These are phyloP conservation scores for Limulus polyphemus DNA, from an alignment of 2,888 invertebrate genomes.

Conservation along the genomic window DNA sequence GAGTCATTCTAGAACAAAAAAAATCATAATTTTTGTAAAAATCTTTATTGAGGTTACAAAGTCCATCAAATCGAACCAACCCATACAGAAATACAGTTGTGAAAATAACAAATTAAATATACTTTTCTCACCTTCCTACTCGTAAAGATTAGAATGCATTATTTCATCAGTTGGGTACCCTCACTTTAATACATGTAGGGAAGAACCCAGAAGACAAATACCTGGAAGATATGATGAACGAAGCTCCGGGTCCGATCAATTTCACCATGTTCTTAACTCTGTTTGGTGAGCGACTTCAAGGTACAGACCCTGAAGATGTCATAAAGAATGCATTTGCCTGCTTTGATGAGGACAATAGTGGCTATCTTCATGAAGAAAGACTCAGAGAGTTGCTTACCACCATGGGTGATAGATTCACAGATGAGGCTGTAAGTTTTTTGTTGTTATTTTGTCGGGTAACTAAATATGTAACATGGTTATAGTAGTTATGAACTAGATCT, in stretches of 20 bases:
- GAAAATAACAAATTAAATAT: too few relatives aligned
- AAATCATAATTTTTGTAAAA: too few relatives aligned
- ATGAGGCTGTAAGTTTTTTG: slow-evolving; percentile 66
- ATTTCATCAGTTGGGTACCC: too few relatives aligned
- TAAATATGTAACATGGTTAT: too few relatives aligned
- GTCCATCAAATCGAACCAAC: too few relatives aligned
- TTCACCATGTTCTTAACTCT: slow-evolving; percentile 99
- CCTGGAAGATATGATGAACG: slow-evolving; percentile 95
- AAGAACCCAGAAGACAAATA: slow-evolving; percentile 94
- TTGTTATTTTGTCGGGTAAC: too few relatives aligned
- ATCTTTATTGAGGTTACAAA: too few relatives aligned
- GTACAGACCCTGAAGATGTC: slow-evolving; percentile 97
- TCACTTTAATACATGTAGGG: slow-evolving; percentile 43
- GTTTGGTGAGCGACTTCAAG: slow-evolving; percentile 94
- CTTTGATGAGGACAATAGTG: slow-evolving; percentile 93
- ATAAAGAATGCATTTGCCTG: slow-evolving; percentile 99
- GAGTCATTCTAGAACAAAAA: too few relatives aligned
- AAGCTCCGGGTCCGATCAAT: slow-evolving; percentile 96
- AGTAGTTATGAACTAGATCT: too few relatives aligned
- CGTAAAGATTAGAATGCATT: too few relatives aligned
- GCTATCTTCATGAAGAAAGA: slow-evolving; percentile 83
- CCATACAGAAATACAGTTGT: too few relatives aligned
- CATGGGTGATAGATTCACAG: slow-evolving; percentile 82
- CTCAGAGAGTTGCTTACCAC: slow-evolving; percentile 87
- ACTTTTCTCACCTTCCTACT: too few relatives aligned